These are phyloP conservation scores for Pedionomus torquatus DNA, from an alignment of 2,113 vertebrate species.

Conservation along the genomic window DNA sequence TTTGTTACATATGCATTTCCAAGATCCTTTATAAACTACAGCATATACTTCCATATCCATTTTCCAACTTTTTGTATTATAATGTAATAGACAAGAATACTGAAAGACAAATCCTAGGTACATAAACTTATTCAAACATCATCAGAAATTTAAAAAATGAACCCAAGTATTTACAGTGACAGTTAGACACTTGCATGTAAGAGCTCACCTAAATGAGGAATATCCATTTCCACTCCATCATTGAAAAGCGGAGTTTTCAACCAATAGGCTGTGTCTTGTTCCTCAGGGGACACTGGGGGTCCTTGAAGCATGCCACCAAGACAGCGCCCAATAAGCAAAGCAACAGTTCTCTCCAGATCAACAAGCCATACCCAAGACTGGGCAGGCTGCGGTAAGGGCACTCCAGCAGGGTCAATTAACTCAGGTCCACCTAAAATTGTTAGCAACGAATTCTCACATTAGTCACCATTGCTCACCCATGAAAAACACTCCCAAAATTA, in stretches of 20 bases:
- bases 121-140: not conserved
- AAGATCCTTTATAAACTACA: not conserved
- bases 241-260: constrained; percentile 93
- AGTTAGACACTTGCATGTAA: not conserved
- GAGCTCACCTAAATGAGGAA: constrained; percentile 87
- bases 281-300: constrained; percentile 86
- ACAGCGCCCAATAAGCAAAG: constrained; percentile 92
- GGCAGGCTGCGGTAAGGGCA: constrained; percentile 82
- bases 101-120: not conserved
- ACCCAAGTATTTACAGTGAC: not conserved
- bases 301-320: constrained; percentile 98
- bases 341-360: constrained; percentile 93
- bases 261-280: constrained; percentile 93
- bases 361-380: constrained; percentile 97
- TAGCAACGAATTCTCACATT: not conserved
- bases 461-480: not conserved
- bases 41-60: not conserved
- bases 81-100: not conserved
- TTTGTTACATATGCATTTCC: not conserved
- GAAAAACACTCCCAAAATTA: not conserved
- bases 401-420: constrained; percentile 84
- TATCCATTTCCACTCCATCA: constrained; percentile 92
- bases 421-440: constrained; percentile 82
- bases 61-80: not conserved
- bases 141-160: not conserved